These are phyloP conservation scores for Phortica magna DNA, from an alignment of 2,888 invertebrate genomes.

Conservation along the genomic window DNA sequence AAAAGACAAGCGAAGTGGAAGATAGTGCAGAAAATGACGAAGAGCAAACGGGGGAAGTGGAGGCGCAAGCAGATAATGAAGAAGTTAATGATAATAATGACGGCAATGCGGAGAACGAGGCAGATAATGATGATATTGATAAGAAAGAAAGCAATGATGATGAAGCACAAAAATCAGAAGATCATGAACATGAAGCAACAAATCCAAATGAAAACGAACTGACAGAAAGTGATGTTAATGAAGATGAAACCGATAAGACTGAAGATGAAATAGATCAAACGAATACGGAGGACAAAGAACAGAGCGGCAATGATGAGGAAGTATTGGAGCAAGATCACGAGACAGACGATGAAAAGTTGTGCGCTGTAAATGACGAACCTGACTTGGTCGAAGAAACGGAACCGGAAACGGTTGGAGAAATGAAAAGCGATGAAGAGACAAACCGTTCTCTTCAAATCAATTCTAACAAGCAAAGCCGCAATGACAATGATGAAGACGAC, in stretches of 20 bases:
- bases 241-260: slow-evolving; percentile 52
- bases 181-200: too few relatives aligned
- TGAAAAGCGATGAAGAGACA: too few relatives aligned
- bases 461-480: too few relatives aligned
- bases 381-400: slow-evolving; percentile 33
- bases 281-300: slow-evolving; percentile 30
- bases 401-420: slow-evolving; percentile 32
- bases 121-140: background rate
- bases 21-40: slow-evolving; percentile 24
- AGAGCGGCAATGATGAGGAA: slow-evolving; percentile 27
- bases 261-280: slow-evolving; percentile 44
- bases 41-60: slow-evolving; percentile 28
- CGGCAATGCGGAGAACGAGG: slow-evolving; percentile 34
- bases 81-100: slow-evolving; percentile 37
- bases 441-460: too few relatives aligned
- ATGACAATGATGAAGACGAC: slow-evolving; percentile 60
- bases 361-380: slow-evolving; percentile 45
- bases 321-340: slow-evolving; percentile 48
- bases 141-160: slow-evolving; percentile 47
- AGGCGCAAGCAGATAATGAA: slow-evolving; percentile 22
- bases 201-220: slow-evolving; percentile 39
- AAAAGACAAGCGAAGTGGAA: slow-evolving; percentile 46
- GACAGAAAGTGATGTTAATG: slow-evolving; percentile 1
- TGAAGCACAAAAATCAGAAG: too few relatives aligned
- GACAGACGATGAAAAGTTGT: slow-evolving; percentile 2